Percentiles rank a stretch among this genome's conserved stretches.
Conservation (phyloP, 2,888 invertebrate species). For the Erynnis tages region DNA sequence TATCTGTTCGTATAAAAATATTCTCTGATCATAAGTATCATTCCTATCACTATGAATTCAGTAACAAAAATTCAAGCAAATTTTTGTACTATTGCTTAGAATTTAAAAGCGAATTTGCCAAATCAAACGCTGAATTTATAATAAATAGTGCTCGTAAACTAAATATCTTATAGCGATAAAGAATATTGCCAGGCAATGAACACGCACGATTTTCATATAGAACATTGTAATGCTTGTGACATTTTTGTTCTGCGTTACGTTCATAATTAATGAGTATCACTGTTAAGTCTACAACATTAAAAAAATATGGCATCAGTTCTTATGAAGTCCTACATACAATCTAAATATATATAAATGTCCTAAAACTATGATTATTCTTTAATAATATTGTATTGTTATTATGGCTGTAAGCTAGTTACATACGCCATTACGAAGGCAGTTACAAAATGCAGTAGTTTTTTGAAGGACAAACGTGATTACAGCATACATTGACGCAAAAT, state of each 20-base stretch:
- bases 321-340: conserved; percentile 31
- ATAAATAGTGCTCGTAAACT: not conserved
- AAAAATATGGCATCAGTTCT: conserved; percentile 39
- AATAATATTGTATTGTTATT: conserved; percentile 28
- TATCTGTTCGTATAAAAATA: conserved; percentile 32
- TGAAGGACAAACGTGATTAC: not conserved
- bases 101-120: too few species aligned
- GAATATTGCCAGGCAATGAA: conserved; percentile 9
- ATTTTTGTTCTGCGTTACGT: conserved; percentile 61
- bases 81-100: conserved; percentile 25
- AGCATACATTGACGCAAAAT: too few species aligned
- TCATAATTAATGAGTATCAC: conserved; percentile 66
- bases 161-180: not conserved
- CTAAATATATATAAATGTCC: conserved; percentile 40
- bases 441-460: conserved; percentile 10
- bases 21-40: conserved; percentile 25
- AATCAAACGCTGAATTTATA: too few species aligned
- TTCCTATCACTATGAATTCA: conserved; percentile 20
- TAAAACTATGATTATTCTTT: conserved; percentile 38
- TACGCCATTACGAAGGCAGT: conserved; percentile 21
- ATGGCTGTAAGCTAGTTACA: conserved; percentile 36
- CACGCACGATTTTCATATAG: conserved; percentile 42
- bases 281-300: conserved; percentile 48
- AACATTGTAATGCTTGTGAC: conserved; percentile 64
- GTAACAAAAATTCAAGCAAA: conserved; percentile 17